Evolutionary conservation across 2,797 vertebrate genomes (phyloP), one percentile per base, ranked within the genome.

Genomic region (Spheniscus humboldti): DNA sequence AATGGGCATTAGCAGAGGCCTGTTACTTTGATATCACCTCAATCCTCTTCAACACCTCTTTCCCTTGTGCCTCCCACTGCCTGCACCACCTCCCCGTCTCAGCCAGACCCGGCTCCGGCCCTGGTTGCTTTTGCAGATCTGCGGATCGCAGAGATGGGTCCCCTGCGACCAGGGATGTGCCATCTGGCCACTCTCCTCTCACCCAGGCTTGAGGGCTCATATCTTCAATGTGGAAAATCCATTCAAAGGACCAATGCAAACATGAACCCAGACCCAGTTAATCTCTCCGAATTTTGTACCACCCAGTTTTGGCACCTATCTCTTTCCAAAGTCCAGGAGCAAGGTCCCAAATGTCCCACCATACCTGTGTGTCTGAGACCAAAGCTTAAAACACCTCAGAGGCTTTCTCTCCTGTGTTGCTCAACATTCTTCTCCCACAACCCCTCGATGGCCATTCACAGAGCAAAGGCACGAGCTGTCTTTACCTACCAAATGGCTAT

Each of bases 181-280:
- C 23, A 27, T 17, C 33, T 57, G n/a, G 48, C 33, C 47, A 25
- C 18, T 35, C 4, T 37, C 20, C 10, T 57, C 30, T 66, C 41
- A 67, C 13, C 6, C 37, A 23, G 33, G 19, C 11, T 1, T 52
- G 35, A 63, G 28, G 6, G 2, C 1, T 11, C 14, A 0, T 52
- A 24, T 13, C 30, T 86, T 84, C 67, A 41, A 2, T 5, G 12
- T 14, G 28, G 17, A 60, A 84, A 56, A 59, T 9, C 20, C 35
- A 35, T 17, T 33, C 48, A 67, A 81, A 81, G 7, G 24, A 87
- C 10, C 20, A 3, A n/a, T 28, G 18, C 41, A 94, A 52, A 27
- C 9, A 22, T 2, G 6, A 77, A 64, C 4, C 10, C 13, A 43
- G 13, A 6, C 9, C 52, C 48, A n/a, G 11, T n/a, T 75, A 33